A percentile compares a stretch with the other conserved stretches of the same genome.
Conservation (phyloP, 1,140 invertebrate species). For the Melitaea cinxia region DNA sequence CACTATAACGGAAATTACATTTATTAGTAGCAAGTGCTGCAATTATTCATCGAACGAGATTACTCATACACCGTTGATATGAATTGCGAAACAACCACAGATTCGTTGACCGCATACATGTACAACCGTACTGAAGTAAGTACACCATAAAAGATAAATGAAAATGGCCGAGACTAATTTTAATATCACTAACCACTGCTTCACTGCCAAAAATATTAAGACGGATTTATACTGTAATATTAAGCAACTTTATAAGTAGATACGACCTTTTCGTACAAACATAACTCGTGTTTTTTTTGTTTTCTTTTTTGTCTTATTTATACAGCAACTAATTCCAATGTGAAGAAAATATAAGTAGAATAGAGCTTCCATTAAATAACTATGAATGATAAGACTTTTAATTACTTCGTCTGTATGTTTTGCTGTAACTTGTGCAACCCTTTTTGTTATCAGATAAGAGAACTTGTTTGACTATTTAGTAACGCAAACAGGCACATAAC, state of each 20-base stretch:
- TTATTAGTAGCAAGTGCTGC: slow-evolving; percentile 20
- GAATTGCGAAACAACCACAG: slow-evolving; percentile 13
- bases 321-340: no score
- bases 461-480: slow-evolving; percentile 43
- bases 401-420: slow-evolving; percentile 1
- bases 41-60: slow-evolving; percentile 28
- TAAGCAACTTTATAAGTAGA: no score
- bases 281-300: no score
- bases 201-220: no score
- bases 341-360: no score
- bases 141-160: background rate
- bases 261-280: no score
- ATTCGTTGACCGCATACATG: background rate
- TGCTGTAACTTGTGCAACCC: background rate
- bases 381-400: background rate
- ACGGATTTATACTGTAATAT: no score
- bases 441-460: slow-evolving; percentile 47
- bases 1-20: slow-evolving; percentile 26
- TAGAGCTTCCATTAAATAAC: no score
- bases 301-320: no score
- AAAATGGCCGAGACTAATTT: no score
- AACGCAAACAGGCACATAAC: background rate
- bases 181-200: no score
- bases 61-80: slow-evolving; percentile 22
- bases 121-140: background rate